phyloP scores from a whole-genome alignment of 2,888 invertebrate genomes.

The Mystacides longicornis region DNA sequence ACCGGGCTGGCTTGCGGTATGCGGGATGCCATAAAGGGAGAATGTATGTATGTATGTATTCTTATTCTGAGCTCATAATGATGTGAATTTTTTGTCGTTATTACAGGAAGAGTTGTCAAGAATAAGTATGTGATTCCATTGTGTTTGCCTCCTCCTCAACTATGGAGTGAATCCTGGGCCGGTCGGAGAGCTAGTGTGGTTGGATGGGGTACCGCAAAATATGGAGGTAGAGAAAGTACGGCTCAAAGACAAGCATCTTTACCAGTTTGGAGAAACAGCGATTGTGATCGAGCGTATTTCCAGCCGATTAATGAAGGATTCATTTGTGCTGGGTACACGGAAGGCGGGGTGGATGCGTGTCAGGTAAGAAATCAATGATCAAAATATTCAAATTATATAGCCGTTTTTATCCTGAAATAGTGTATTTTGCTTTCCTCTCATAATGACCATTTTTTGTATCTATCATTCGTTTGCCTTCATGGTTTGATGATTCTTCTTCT shows the following conservation, averaged over 20 bases:
- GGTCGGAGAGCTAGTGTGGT: constrained; percentile 78
- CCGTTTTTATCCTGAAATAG: too few species aligned
- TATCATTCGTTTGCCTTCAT: too few species aligned
- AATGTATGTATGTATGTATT: too few species aligned
- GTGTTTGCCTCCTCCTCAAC: constrained; percentile 66
- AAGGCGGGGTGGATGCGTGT: constrained; percentile 90
- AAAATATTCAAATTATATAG: too few species aligned
- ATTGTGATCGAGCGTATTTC: constrained; percentile 84
- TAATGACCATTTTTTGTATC: too few species aligned
- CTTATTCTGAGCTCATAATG: background rate
- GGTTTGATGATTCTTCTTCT: too few species aligned
- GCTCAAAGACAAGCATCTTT: constrained; percentile 75
- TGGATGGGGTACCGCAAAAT: constrained; percentile 88
- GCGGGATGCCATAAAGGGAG: too few species aligned
- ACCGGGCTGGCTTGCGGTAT: too few species aligned
- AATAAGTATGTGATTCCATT: constrained; percentile 83
- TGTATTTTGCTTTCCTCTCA: too few species aligned
- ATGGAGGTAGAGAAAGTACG: constrained; percentile 84
- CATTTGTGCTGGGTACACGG: constrained; percentile 80
- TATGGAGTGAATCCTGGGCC: constrained; percentile 55
- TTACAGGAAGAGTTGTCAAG: constrained; percentile 62
- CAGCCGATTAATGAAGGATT: constrained; percentile 88
- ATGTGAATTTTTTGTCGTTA: background rate
- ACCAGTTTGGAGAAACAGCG: constrained; percentile 84
- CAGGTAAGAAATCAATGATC: constrained; percentile 51